phyloP scores from a whole-genome alignment of 2,113 vertebrate genomes.

The Alectura lathami region DNA sequence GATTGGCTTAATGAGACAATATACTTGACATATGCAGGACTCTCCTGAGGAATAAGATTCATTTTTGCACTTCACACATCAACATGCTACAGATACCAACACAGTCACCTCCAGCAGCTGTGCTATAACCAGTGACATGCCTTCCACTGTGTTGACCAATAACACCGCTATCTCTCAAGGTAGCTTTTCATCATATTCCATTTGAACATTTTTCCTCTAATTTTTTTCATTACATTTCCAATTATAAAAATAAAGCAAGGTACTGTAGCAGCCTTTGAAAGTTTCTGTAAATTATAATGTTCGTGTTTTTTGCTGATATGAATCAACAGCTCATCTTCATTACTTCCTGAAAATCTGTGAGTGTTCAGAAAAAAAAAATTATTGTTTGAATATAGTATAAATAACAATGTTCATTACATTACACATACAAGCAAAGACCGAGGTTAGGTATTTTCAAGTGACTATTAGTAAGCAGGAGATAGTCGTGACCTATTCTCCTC shows the following conservation, averaged over 20 bases:
- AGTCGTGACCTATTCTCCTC: not conserved
- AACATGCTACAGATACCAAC: slow-evolving; percentile 88
- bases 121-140: slow-evolving; percentile 71
- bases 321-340: not conserved
- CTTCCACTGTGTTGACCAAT: slow-evolving; percentile 72
- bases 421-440: not conserved
- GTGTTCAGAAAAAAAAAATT: not conserved
- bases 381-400: not conserved
- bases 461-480: not conserved
- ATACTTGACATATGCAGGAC: slow-evolving; percentile 92
- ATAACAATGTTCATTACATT: not conserved
- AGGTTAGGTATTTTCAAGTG: not conserved
- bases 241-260: not conserved
- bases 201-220: not conserved
- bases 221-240: not conserved
- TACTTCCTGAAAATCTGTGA: not conserved
- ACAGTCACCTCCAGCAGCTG: slow-evolving; percentile 81
- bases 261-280: not conserved
- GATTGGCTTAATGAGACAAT: slow-evolving; percentile 94
- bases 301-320: not conserved
- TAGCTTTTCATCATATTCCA: not conserved
- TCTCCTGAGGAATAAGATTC: slow-evolving; percentile 89
- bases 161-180: slow-evolving; percentile 45
- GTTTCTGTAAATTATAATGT: not conserved
- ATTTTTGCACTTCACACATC: slow-evolving; percentile 87